Evolutionary conservation across 1,140 invertebrate genomes (phyloP).

Genomic region (Adelges cooleyi): DNA sequence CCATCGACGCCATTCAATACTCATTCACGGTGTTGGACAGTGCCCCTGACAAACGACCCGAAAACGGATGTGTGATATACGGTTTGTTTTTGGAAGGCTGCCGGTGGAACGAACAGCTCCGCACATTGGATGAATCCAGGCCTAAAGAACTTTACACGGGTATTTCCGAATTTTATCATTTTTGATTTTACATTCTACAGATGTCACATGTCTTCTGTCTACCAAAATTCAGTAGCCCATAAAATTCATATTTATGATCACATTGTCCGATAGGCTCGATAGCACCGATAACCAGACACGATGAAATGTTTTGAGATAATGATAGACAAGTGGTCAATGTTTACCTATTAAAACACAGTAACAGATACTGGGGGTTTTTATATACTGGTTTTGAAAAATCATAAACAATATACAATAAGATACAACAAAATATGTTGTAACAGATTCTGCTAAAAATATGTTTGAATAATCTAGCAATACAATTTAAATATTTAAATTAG

Average conservation of each 20-base stretch:
- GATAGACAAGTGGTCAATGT: too few relatives aligned
- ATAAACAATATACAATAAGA: too few relatives aligned
- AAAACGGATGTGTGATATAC: constrained; percentile 57
- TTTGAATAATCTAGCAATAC: background rate
- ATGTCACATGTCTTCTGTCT: too few relatives aligned
- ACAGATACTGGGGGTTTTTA: too few relatives aligned
- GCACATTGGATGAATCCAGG: constrained; percentile 46
- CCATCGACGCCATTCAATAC: constrained; percentile 78
- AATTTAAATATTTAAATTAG: background rate
- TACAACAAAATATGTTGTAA: too few relatives aligned
- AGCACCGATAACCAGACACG: too few relatives aligned
- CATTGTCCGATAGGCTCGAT: too few relatives aligned
- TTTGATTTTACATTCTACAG: constrained; percentile 40
- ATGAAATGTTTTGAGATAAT: too few relatives aligned
- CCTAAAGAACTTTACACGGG: constrained; percentile 48
- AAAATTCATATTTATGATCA: too few relatives aligned
- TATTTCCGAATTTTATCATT: background rate
- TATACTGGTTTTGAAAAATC: too few relatives aligned
- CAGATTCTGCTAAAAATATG: background rate
- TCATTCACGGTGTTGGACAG: constrained; percentile 55
- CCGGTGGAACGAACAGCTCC: constrained; percentile 47
- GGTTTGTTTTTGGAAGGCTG: constrained; percentile 64
- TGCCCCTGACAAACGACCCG: constrained; percentile 41
- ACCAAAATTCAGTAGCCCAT: too few relatives aligned
- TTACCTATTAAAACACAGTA: too few relatives aligned